Evolutionary conservation across 2,113 vertebrate genomes (phyloP).

Genomic region (Carollia perspicillata): DNA sequence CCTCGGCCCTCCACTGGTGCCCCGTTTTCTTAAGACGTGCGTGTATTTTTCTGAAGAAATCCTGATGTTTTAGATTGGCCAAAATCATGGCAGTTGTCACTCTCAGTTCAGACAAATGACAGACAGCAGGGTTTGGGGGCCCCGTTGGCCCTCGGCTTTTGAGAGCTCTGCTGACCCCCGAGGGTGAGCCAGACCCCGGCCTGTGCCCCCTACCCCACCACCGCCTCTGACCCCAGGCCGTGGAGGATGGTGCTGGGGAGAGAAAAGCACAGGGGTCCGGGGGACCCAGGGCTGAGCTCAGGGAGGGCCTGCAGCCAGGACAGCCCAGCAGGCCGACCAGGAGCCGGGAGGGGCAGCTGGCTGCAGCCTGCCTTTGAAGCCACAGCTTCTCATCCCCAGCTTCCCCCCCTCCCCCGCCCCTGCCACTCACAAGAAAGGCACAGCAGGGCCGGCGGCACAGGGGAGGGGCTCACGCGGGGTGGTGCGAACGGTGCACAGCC

Average conservation of each 20-base stretch:
- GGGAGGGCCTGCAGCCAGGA: not conserved
- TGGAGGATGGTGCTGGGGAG: not conserved
- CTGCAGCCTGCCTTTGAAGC: not conserved
- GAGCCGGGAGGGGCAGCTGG: not conserved
- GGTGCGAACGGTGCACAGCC: not conserved
- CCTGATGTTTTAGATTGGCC: accelerated
- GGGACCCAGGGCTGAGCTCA: not conserved
- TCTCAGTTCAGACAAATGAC: not conserved
- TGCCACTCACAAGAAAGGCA: not conserved
- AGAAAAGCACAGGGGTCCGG: not conserved
- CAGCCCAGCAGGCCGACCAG: not conserved
- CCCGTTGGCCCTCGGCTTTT: not conserved
- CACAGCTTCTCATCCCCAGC: not conserved
- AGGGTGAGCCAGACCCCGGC: not conserved
- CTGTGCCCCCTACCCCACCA: accelerated
- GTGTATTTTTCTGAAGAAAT: not conserved
- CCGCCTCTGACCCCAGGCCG: not conserved
- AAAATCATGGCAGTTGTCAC: accelerated
- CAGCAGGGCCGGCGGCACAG: not conserved
- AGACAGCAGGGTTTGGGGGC: accelerated
- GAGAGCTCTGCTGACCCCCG: not conserved
- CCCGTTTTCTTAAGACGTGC: accelerated
- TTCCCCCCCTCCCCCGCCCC: too few species aligned
- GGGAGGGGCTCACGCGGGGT: not conserved
- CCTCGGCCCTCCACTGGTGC: not conserved